Evolutionary conservation across 2,797 vertebrate genomes (phyloP).

Genomic region (Molossus alvarezi): DNA sequence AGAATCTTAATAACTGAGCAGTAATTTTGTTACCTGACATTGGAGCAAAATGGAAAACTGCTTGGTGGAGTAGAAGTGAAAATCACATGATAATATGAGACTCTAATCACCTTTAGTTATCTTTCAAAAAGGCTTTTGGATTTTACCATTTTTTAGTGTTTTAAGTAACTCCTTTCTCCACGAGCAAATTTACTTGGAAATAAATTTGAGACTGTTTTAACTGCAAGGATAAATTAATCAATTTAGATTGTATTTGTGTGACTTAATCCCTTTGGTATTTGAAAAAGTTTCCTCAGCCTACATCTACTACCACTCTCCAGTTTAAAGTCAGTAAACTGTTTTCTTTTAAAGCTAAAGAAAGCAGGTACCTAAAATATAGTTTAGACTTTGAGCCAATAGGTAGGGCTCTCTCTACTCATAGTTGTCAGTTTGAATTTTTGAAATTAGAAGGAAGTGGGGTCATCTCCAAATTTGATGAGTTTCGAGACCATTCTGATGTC

Average conservation of each 20-base stretch:
- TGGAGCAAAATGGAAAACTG: background rate
- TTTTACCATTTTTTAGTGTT: conserved; percentile 26
- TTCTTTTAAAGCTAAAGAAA: conserved; percentile 54
- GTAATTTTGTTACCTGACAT: conserved; percentile 69
- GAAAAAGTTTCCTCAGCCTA: conserved; percentile 49
- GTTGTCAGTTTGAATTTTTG: conserved; percentile 22
- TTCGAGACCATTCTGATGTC: conserved; percentile 31
- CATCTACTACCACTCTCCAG: background rate
- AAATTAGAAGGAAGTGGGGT: conserved; percentile 20
- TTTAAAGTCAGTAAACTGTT: conserved; percentile 5
- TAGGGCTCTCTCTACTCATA: background rate
- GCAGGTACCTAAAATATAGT: background rate
- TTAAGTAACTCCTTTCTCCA: conserved; percentile 42
- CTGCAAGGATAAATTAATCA: conserved; percentile 65
- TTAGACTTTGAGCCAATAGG: background rate
- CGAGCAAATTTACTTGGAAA: conserved; percentile 46
- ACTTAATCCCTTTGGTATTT: conserved; percentile 73
- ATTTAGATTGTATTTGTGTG: conserved; percentile 62
- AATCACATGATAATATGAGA: background rate
- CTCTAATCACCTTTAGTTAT: background rate
- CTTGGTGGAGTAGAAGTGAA: conserved; percentile 13
- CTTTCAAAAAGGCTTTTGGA: background rate
- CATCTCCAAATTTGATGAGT: conserved; percentile 19
- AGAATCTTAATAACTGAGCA: conserved; percentile 70
- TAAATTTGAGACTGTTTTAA: conserved; percentile 46